Base-by-base conservation (phyloP, 2,797 vertebrate genomes). In the Ctenochaetus hawaiiensis region DNA sequence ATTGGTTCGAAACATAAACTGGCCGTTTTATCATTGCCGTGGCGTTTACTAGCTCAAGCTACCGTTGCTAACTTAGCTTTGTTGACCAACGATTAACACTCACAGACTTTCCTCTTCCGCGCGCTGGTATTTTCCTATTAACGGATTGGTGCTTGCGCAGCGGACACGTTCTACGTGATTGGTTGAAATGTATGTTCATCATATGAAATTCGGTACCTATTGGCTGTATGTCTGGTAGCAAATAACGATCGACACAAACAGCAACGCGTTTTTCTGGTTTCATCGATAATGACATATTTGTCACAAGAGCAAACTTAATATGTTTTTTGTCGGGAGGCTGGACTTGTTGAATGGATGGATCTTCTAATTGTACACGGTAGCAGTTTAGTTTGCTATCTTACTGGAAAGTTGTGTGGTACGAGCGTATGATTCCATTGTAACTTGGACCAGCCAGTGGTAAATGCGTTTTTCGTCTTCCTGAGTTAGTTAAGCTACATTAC, bases 71-170 rank as follows among this genome's bases (percentile, higher is more conserved):
- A 84, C 64, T 67, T 85, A 89, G 90, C 90, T 80, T 76, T 87
- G 87, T 85, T 78, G 63, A 80, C 57, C 22, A 77, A 39, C 61
- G 6, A 0, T 22, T 17, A 81, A 53, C 64, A 52, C 45, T 53
- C 37, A 7, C 66, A 78, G 93, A 92, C 92, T 87, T 96, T 96
- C 94, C 95, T 95, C 95, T 95, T 95, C 95, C 95, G 95, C 95
- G 95, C 95, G 93, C 93, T 92, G 88, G 58, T 41, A n/a, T 13
- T 78, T 83, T 84, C 17, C 72, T 53, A 4, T 47, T 11, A 39
- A 0, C 13, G 82, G 78, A 95, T 96, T 95, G 94, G 95, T 30
- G 4, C 6, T 43, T 22, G 17, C 8, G 1, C 16, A 22, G 13
- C 44, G 5, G 41, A 6, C 1, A 9, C 0, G 0, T 14, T 48